Base-by-base conservation (phyloP, 2,888 invertebrate genomes). In the Camponotus fellah region DNA sequence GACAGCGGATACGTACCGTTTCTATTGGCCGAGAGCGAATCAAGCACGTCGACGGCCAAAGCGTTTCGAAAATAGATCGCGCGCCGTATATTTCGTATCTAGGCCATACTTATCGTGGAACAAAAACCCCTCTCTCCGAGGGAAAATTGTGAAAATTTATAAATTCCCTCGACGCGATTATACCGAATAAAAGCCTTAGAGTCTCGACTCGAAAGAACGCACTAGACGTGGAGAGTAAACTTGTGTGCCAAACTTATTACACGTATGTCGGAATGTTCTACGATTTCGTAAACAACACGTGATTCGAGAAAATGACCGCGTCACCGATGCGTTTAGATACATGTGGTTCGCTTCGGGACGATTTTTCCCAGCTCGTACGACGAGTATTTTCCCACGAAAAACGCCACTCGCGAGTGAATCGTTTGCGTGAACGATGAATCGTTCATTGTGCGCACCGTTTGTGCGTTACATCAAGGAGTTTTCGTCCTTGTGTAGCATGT, bases 401-500 rank as follows among this genome's bases (percentile, higher is more conserved):
- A 83, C 82, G 74, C 71, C 43, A 32, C 77, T 76, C 65, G 71
- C 21, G 26, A 58, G 74, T 85, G 85, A 90, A 90, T 88, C 86
- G 85, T 65, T 85, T 86, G 85, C 91, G 86, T 71, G 49, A 53
- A 86, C 86, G 84, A 86, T 88, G 91, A 87, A 91, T 85, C 90
- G 90, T 66, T 88, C 87, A 92, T 92, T 92, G 92, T 92, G 88
- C 84, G 72, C 77, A 64, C 2, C 26, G 26, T 26, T 26, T 26
- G 26, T 26, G 26, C 77, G 40, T 43, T 83, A 72, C 84, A 85
- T 79, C 83, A 87, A 82, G 82, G 79, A 68, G 86, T 83, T 85
- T 49, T 49, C 86, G 62, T 77, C 86, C 85, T 89, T 84, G 66
- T 83, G 88, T 85, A 88, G 65, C 87, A 93, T 93, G 92, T 92